Percentiles rank a stretch among this genome's conserved stretches.
These are phyloP conservation scores for Peromyscus nudipes DNA, from an alignment of 2,797 vertebrate genomes.

Conservation along the genomic window DNA sequence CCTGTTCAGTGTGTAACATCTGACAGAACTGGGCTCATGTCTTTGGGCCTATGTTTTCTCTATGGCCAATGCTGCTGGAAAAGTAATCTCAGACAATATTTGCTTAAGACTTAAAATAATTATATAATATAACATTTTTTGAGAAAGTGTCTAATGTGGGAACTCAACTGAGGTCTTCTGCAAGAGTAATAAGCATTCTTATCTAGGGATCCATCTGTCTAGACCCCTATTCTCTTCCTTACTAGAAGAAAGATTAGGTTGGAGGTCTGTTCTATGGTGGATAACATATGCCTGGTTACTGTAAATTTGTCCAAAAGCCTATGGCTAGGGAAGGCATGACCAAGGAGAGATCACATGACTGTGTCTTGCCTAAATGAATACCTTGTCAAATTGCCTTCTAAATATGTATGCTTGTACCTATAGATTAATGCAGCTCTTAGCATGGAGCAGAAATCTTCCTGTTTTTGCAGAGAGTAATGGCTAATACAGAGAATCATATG, in stretches of 20 bases:
- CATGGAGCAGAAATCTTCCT: not conserved
- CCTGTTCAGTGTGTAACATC: fast-evolving
- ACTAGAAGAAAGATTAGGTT: not conserved
- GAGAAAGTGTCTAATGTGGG: not conserved
- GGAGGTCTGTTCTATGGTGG: not conserved
- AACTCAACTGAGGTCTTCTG: not conserved
- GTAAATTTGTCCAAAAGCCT: not conserved
- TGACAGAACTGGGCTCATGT: not conserved
- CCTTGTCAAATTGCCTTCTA: not conserved
- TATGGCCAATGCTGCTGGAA: not conserved
- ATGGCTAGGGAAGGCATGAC: not conserved
- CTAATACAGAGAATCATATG: not conserved
- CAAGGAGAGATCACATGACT: not conserved
- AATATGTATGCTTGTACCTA: not conserved
- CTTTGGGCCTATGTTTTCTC: not conserved
- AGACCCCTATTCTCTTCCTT: not conserved
- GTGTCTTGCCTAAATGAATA: not conserved
- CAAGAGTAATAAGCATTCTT: not conserved
- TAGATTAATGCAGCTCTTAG: not conserved
- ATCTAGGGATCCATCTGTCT: not conserved
- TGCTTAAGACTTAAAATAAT: conserved; percentile 28
- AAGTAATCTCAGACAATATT: conserved; percentile 37
- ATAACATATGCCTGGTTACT: not conserved
- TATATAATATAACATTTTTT: not conserved
- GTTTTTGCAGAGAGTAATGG: not conserved